phyloP scores from a whole-genome alignment of 2,797 vertebrate species.

The Squalus acanthias region DNA sequence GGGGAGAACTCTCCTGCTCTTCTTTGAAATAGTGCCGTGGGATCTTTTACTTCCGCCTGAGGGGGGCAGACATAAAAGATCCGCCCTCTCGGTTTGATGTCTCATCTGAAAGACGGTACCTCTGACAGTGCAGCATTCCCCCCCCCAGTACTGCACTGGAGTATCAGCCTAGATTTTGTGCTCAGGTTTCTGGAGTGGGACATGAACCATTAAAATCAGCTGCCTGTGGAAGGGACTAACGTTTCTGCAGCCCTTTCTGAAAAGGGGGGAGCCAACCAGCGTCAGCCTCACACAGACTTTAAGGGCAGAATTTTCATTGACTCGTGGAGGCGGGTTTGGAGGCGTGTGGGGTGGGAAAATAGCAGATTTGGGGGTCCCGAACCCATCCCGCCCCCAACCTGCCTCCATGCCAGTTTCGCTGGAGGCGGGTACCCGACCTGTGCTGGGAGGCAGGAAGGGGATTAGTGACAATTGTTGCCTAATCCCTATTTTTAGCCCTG shows the following conservation, averaged over 20 bases:
- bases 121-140: not conserved
- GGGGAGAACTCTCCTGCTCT: not conserved
- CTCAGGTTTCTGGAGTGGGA: not conserved
- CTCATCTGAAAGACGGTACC: not conserved
- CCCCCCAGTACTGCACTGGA: not conserved
- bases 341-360: too few species aligned
- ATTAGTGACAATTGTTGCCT: too few species aligned
- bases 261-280: not conserved
- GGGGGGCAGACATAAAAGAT: not conserved
- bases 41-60: not conserved
- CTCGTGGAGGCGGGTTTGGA: too few species aligned
- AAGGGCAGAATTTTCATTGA: not conserved
- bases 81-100: not conserved
- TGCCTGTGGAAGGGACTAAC: not conserved
- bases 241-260: not conserved
- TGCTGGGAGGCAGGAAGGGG: too few species aligned
- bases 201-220: not conserved
- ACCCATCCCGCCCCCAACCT: too few species aligned
- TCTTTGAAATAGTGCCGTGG: not conserved
- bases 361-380: too few species aligned
- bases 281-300: not conserved
- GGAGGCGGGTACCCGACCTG: too few species aligned
- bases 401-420: too few species aligned
- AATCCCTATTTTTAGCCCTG: too few species aligned
- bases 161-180: not conserved